Evolutionary conservation across 2,113 vertebrate genomes (phyloP), one percentile per base, ranked within the genome.

Genomic region (Coracopsis vasa): DNA sequence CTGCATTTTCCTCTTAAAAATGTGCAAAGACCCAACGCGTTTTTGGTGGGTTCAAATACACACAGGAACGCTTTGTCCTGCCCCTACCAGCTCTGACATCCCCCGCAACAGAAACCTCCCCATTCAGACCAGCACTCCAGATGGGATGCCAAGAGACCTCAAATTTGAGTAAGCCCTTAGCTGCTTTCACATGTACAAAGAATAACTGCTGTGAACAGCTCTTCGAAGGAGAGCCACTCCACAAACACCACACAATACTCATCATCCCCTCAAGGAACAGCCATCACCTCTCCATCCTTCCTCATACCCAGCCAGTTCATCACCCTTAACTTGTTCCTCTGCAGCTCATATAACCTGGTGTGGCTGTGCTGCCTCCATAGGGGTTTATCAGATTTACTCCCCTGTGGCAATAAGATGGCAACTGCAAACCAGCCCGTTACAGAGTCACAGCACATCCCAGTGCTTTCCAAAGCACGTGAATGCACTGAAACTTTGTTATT

Each of bases 11-110:
- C 51, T 62, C 53, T 81, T 54, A 17, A 35, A 74, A 88, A 66
- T 0, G 0, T 1, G 4, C 29, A 16, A 42, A 73, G 60, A 39
- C 6, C 21, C 53, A 25, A 31, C 6, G 1, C 28, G 1, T 35
- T 65, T 54, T 17, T 14, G 11, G 8, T 16, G 51, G 24, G 27
- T 35, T 66, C 56, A 33, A 27, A 81, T 1, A 19, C 16, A 45
- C 29, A 9, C 11, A 28, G 17, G 25, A 67, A 39, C 1, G 0
- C 31, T 64, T 78, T 41, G 28, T 33, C 45, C 42, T 50, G 50
- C 10, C 13, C 33, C 25, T 44, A 31, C 39, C 25, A 50, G 47
- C 27, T 48, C 67, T 11, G 56, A 33, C 11, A 3, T 37, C 31
- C 67, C 29, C 35, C 9, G 1, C 33, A 16, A 58, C 11, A 64